Evolutionary conservation across 2,113 vertebrate species (phyloP).

Genomic region (Cyanoliseus patagonus): DNA sequence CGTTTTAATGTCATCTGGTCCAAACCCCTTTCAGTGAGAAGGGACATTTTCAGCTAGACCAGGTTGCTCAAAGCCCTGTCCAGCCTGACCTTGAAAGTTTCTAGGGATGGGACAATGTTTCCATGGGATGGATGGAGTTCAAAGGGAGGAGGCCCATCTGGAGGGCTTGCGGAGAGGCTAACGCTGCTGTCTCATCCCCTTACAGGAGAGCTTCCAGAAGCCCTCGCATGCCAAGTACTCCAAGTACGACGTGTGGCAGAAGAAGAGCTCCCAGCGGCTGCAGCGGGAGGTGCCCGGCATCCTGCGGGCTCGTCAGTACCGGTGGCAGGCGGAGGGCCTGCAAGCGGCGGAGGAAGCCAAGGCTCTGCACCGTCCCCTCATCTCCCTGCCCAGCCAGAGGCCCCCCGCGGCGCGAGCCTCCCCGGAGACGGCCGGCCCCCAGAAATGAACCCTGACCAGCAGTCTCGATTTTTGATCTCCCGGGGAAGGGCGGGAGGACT

Average conservation of each 20-base stretch:
- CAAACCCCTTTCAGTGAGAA: background rate
- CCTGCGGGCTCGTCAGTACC: conserved; percentile 81
- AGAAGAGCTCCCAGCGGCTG: conserved; percentile 86
- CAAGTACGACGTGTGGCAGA: conserved; percentile 89
- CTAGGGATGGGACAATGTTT: background rate
- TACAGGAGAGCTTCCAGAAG: conserved; percentile 85
- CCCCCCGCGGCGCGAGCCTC: conserved; percentile 73
- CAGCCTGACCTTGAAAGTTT: background rate
- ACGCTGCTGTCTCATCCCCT: background rate
- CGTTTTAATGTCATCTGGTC: background rate
- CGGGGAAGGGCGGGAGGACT: conserved; percentile 54
- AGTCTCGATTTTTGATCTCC: conserved; percentile 58
- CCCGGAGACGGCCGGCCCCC: conserved; percentile 81
- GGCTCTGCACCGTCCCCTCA: conserved; percentile 82
- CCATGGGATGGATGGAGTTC: background rate
- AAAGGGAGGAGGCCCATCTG: background rate
- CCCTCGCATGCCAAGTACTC: conserved; percentile 83
- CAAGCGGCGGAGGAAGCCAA: conserved; percentile 81
- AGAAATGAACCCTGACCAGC: conserved; percentile 82
- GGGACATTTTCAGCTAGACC: background rate
- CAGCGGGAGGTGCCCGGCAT: conserved; percentile 86
- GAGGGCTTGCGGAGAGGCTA: background rate
- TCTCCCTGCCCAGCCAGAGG: conserved; percentile 86
- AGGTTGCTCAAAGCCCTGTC: background rate
- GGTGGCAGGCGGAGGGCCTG: conserved; percentile 83